These are phyloP conservation scores for Cerastoderma edule DNA, from an alignment of 2,888 invertebrate genomes.

Conservation along the genomic window DNA sequence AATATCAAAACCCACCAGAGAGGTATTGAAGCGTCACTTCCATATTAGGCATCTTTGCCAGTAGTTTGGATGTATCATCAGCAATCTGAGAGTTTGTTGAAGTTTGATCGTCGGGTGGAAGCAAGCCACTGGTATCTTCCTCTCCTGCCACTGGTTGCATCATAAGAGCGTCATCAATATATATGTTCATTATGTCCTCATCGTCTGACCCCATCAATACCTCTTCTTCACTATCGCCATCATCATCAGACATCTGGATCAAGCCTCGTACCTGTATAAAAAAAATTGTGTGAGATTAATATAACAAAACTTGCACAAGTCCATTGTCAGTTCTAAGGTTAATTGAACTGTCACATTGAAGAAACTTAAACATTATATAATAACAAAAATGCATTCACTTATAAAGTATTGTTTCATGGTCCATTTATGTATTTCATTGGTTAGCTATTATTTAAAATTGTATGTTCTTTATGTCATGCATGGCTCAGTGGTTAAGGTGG, in stretches of 20 bases:
- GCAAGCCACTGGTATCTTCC: background rate
- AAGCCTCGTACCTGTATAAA: conserved; percentile 41
- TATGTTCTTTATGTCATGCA: too few relatives aligned
- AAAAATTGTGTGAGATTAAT: background rate
- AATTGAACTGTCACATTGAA: too few relatives aligned
- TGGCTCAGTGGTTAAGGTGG: too few relatives aligned
- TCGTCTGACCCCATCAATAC: too few relatives aligned
- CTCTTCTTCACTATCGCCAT: conserved; percentile 40
- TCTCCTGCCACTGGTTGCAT: conserved; percentile 27
- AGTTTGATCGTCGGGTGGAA: background rate
- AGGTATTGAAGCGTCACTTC: conserved; percentile 70
- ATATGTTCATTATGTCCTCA: background rate
- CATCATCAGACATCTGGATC: conserved; percentile 55
- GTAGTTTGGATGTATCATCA: conserved; percentile 8
- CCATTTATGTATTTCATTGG: too few relatives aligned
- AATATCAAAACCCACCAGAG: conserved; percentile 52
- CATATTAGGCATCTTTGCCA: conserved; percentile 32
- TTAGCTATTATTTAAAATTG: too few relatives aligned
- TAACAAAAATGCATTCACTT: too few relatives aligned
- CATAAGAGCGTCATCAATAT: conserved; percentile 51
- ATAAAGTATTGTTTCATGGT: too few relatives aligned
- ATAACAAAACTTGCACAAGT: background rate
- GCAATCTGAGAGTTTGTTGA: background rate
- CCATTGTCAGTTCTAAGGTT: too few relatives aligned
- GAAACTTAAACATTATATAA: too few relatives aligned